Conservation (phyloP, 1,140 invertebrate species). For the Halesus radiatus region DNA sequence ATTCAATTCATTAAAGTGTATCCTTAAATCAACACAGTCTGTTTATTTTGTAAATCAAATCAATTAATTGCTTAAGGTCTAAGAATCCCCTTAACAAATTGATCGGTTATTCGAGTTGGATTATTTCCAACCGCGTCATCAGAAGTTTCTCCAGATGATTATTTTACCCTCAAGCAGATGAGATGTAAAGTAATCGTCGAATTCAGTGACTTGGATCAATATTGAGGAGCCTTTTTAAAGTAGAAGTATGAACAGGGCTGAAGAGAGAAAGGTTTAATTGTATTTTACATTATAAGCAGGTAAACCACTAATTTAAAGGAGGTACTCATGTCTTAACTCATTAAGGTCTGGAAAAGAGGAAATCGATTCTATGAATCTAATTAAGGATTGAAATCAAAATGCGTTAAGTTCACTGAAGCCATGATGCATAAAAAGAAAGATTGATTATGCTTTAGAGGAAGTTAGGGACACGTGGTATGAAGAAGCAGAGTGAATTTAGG, state of each 20-base stretch:
- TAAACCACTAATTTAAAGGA: constrained; percentile 44
- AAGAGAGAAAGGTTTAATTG: constrained; percentile 49
- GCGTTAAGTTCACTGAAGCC: constrained; percentile 56
- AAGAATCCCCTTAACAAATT: not conserved
- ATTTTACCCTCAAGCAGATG: not conserved
- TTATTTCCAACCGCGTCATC: constrained; percentile 25
- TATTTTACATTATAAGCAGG: constrained; percentile 54
- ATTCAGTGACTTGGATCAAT: constrained; percentile 14
- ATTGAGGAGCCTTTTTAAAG: constrained; percentile 19
- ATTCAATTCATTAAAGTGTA: constrained; percentile 10
- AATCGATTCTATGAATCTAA: constrained; percentile 51
- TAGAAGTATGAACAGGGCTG: constrained; percentile 26
- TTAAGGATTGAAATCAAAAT: constrained; percentile 48
- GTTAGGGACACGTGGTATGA: constrained; percentile 54
- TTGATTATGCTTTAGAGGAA: constrained; percentile 46
- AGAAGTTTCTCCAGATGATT: constrained; percentile 16
- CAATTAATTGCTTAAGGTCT: no score
- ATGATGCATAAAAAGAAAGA: constrained; percentile 55
- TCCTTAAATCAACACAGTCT: not conserved
- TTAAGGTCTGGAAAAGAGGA: constrained; percentile 38
- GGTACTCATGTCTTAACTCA: constrained; percentile 22
- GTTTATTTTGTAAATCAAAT: no score
- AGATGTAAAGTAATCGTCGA: constrained; percentile 5
- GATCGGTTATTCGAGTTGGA: constrained; percentile 20
- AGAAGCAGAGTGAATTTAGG: constrained; percentile 53